These are phyloP conservation scores for Ammospiza caudacuta DNA, from an alignment of 2,113 vertebrate species.

Conservation along the genomic window DNA sequence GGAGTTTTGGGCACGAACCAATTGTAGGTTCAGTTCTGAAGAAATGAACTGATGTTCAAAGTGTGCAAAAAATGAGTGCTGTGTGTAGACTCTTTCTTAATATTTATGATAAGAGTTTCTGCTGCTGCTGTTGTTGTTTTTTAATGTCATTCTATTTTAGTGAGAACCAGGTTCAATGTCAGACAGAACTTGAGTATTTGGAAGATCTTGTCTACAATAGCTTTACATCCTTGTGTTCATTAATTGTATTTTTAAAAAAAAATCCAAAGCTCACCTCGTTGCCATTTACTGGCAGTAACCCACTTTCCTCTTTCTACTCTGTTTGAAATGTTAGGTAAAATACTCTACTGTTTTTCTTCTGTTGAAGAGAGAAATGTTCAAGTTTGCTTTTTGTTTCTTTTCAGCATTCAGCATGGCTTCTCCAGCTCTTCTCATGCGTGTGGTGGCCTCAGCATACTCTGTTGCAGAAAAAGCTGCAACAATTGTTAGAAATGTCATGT, in stretches of 20 bases:
- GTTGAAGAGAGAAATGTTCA: background rate
- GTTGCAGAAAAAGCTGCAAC: slow-evolving; percentile 88
- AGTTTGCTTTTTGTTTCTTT: background rate
- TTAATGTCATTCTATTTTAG: background rate
- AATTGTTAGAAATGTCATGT: slow-evolving; percentile 88
- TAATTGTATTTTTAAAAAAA: background rate
- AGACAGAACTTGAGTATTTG: background rate
- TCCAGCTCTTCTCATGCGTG: slow-evolving; percentile 84
- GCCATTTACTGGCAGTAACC: background rate
- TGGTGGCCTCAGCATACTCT: slow-evolving; percentile 87
- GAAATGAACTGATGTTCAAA: background rate
- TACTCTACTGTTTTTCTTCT: background rate
- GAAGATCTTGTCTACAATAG: background rate
- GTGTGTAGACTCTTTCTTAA: background rate
- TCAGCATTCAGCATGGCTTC: slow-evolving; percentile 79
- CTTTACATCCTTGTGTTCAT: background rate
- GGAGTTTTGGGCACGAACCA: background rate
- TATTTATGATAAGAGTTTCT: background rate
- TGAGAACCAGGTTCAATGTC: background rate
- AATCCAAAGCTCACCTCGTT: background rate
- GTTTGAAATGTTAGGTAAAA: background rate
- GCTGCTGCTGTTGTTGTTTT: background rate
- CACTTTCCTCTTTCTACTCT: background rate
- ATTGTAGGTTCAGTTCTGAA: background rate
- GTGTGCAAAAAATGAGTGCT: background rate